A percentile compares a stretch with the other conserved stretches of the same genome.
phyloP scores from a whole-genome alignment of 2,797 vertebrate species.

The Catharus ustulatus region DNA sequence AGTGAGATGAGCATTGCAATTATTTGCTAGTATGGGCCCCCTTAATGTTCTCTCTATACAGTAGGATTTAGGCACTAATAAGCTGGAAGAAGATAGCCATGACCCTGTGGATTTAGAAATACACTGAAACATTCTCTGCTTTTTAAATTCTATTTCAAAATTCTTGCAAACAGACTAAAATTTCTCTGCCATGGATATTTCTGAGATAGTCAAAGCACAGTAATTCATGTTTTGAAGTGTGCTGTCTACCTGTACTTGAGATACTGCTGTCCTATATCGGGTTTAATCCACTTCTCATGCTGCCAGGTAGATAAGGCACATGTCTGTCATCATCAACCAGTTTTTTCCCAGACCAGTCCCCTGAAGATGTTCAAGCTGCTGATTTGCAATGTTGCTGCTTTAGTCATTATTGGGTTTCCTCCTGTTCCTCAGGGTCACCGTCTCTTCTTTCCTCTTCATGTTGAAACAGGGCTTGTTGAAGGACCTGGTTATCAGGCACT shows the following conservation, averaged over 20 bases:
- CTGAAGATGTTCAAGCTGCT: background rate
- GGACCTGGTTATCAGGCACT: constrained; percentile 62
- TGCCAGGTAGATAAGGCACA: background rate
- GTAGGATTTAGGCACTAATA: background rate
- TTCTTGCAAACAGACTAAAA: background rate
- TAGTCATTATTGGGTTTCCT: constrained; percentile 11
- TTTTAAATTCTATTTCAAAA: constrained; percentile 9
- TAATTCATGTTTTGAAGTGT: background rate
- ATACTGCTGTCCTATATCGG: background rate
- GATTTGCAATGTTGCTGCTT: background rate
- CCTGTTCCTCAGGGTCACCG: background rate
- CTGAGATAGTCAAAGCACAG: background rate
- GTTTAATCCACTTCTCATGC: background rate
- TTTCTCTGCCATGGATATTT: background rate
- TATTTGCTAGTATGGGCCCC: background rate
- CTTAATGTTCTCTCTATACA: background rate
- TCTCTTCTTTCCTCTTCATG: constrained; percentile 45
- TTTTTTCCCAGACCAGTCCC: background rate
- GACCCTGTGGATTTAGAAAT: background rate
- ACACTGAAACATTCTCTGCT: background rate
- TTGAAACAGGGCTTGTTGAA: constrained; percentile 35
- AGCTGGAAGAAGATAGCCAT: background rate
- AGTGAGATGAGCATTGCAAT: background rate
- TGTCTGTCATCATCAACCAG: background rate
- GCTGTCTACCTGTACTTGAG: background rate